These are phyloP conservation scores for Orthonychiurus folsomi DNA, from an alignment of 2,888 invertebrate genomes.

Conservation along the genomic window DNA sequence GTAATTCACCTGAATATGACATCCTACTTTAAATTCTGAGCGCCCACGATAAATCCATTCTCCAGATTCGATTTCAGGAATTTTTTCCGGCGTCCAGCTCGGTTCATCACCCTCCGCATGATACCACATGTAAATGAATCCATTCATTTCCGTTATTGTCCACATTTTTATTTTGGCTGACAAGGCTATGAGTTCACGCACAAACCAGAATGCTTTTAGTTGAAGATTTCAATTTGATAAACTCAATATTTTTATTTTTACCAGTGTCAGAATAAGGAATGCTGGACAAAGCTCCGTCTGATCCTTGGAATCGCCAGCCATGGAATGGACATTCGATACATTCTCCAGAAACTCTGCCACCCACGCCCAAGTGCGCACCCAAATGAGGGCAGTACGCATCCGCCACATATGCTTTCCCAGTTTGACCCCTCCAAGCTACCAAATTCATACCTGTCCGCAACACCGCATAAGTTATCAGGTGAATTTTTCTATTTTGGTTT, in stretches of 20 bases:
- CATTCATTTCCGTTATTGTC: constrained; percentile 59
- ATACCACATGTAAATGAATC: constrained; percentile 72
- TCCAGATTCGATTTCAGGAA: constrained; percentile 51
- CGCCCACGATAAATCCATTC: constrained; percentile 62
- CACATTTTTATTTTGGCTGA: constrained; percentile 62
- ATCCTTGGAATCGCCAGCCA: constrained; percentile 69
- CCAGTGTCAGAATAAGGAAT: constrained; percentile 60
- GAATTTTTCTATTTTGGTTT: constrained; percentile 14
- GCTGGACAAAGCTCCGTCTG: constrained; percentile 61
- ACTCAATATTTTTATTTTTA: neutral
- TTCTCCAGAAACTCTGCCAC: constrained; percentile 60
- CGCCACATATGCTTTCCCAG: constrained; percentile 57
- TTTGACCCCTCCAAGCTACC: constrained; percentile 58
- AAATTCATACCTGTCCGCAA: constrained; percentile 60
- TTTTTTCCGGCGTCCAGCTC: constrained; percentile 55
- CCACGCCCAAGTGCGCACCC: constrained; percentile 75
- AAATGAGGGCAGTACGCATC: constrained; percentile 86
- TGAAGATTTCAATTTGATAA: constrained; percentile 1
- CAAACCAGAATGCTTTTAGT: too few species aligned
- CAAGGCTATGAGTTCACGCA: constrained; percentile 54
- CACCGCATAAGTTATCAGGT: neutral
- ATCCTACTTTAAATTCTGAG: constrained; percentile 65
- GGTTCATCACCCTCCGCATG: constrained; percentile 62
- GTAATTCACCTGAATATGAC: constrained; percentile 63
- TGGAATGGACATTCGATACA: constrained; percentile 85